Base-by-base conservation (phyloP, 2,888 invertebrate species). In the Thymelicus acteon region DNA sequence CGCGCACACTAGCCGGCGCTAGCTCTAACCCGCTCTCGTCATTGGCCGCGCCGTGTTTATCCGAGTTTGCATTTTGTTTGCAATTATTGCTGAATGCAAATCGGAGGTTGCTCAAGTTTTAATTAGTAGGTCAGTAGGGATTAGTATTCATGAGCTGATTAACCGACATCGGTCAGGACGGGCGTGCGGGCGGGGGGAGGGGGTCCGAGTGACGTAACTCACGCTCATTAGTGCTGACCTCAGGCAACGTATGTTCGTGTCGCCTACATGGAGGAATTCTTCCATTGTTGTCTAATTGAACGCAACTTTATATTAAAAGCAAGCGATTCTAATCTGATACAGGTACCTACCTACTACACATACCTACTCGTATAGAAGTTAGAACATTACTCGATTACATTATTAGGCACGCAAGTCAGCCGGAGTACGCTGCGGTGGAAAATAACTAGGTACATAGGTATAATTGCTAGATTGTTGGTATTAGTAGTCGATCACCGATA, bases 1-100 rank as follows among this genome's bases (percentile, higher is more conserved):
- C 67, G 85, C 86, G 84, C 85, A 80, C 37, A 58, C 57, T 15
- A 10, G 54, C 13, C 48, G 13, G n/a, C 8, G 19, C 68, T 68
- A 60, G 68, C 44, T 24, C 31, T 47, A 61, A n/a, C 52, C 66
- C 52, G 31, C 54, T 52, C 58, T 64, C 71, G 72, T 19, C 48
- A 71, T 71, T 72, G 71, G 72, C 60, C 62, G 61, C 47, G 69
- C 58, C 40, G 69, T 19, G 6, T 49, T 13, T 13, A 6, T 7
- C 54, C 63, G 39, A 57, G 13, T 63, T 70, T 68, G 68, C 68
- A 74, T 72, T 72, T 74, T 54, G 62, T 48, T n/a, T 39, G 63
- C 48, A 7, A 47, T 68, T 60, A 72, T 71, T 71, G 66, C 62
- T 66, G 65, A 71, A 74, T 74, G 72, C 64, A 74, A 74, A 74